A percentile compares a stretch with the other conserved stretches of the same genome.
Evolutionary conservation across 1,140 invertebrate species (phyloP).

Genomic region (Solen grandis): DNA sequence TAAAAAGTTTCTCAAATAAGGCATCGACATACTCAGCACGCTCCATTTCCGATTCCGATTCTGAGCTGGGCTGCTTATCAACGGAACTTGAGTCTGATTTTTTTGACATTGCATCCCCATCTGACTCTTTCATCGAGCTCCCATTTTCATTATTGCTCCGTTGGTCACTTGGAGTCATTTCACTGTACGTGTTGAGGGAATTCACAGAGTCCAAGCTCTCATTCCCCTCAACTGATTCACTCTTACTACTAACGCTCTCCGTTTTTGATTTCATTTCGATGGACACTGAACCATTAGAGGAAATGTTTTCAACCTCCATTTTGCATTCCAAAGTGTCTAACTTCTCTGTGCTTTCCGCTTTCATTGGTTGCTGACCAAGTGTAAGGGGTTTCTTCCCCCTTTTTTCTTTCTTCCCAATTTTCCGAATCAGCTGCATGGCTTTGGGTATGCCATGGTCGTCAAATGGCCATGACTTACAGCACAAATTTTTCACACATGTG

Average conservation of each 20-base stretch:
- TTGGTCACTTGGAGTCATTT: slow-evolving; percentile 44
- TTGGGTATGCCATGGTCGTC: slow-evolving; percentile 38
- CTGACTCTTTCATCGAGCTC: slow-evolving; percentile 44
- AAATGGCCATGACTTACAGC: not conserved
- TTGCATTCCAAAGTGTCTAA: not conserved
- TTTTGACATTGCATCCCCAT: slow-evolving; percentile 52
- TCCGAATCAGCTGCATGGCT: slow-evolving; percentile 2
- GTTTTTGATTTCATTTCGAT: slow-evolving; percentile 17
- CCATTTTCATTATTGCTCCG: slow-evolving; percentile 51
- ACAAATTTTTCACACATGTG: slow-evolving; percentile 1
- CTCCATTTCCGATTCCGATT: slow-evolving; percentile 38
- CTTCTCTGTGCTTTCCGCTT: not conserved
- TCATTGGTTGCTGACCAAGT: not conserved
- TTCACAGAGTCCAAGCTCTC: slow-evolving; percentile 31
- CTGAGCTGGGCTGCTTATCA: slow-evolving; percentile 42
- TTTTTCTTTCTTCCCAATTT: slow-evolving; percentile 45
- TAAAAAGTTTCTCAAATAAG: slow-evolving; percentile 23
- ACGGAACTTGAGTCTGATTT: slow-evolving; percentile 51
- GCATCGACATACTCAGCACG: not conserved
- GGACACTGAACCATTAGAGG: not conserved
- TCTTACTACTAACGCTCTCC: slow-evolving; percentile 38
- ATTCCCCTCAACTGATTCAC: slow-evolving; percentile 40
- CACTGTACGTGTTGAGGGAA: slow-evolving; percentile 27
- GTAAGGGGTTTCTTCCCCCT: not conserved
- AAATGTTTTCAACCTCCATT: slow-evolving; percentile 37